Conservation (phyloP, 2,797 vertebrate species). For the Tangara arthus region DNA sequence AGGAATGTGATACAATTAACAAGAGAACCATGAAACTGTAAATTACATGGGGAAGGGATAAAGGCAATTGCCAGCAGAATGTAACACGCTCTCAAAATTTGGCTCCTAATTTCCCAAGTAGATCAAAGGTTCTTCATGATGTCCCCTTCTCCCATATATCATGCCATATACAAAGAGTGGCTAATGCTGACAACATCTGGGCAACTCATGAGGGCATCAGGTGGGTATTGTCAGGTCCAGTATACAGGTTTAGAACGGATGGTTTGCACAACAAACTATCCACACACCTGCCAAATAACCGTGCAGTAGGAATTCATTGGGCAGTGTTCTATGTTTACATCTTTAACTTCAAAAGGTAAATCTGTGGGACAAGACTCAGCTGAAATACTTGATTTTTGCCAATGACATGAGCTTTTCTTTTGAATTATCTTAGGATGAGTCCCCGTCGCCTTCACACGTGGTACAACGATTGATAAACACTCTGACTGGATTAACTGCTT, state of each 20-base stretch:
- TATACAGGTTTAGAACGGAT: neutral
- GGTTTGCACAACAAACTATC: neutral
- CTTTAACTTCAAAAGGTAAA: neutral
- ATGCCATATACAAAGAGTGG: neutral
- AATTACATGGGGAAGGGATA: fast-evolving
- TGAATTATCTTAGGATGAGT: neutral
- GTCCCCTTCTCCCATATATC: neutral
- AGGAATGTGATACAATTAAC: neutral
- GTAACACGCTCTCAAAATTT: neutral
- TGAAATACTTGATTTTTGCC: neutral
- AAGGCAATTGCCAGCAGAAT: neutral
- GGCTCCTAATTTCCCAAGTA: neutral
- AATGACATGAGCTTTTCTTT: neutral
- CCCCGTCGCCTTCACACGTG: fast-evolving
- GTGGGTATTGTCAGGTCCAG: neutral
- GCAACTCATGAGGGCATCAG: neutral
- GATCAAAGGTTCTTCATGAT: neutral
- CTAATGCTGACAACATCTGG: neutral
- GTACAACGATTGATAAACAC: neutral
- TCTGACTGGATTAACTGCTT: constrained; percentile 9
- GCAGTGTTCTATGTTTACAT: neutral
- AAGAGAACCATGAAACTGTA: neutral
- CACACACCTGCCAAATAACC: neutral
- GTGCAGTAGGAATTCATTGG: neutral
- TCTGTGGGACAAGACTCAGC: neutral